These are phyloP conservation scores for Scaptodrosophila lebanonensis DNA, from an alignment of 1,140 invertebrate genomes.

Conservation along the genomic window DNA sequence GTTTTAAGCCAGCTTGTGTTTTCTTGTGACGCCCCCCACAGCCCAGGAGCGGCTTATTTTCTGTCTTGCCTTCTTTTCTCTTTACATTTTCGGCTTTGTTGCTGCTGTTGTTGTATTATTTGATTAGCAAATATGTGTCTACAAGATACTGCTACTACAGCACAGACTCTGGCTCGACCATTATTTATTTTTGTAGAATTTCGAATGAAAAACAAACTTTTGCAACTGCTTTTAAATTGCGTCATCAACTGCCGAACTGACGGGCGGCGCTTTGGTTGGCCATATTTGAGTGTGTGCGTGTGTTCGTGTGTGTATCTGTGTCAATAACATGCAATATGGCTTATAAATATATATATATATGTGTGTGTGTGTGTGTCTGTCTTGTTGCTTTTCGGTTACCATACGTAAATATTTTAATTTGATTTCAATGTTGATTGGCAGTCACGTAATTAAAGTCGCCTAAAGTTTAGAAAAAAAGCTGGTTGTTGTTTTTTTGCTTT, in stretches of 20 bases:
- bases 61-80: conserved; percentile 27
- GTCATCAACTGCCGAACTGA: conserved; percentile 32
- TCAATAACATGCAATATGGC: conserved; percentile 31
- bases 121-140: conserved; percentile 30
- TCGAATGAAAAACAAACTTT: conserved; percentile 36
- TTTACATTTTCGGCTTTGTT: too few species aligned
- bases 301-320: conserved; percentile 44
- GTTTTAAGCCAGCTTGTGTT: too few species aligned
- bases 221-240: conserved; percentile 58
- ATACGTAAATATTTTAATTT: too few species aligned
- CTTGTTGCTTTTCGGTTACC: too few species aligned
- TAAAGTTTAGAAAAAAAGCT: conserved; percentile 45
- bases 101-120: too few species aligned
- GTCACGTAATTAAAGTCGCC: conserved; percentile 69
- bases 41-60: too few species aligned
- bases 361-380: too few species aligned
- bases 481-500: conserved; percentile 25
- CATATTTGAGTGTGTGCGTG: conserved; percentile 38
- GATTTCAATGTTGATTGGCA: conserved; percentile 57
- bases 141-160: conserved; percentile 39
- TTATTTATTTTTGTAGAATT: conserved; percentile 47
- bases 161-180: conserved; percentile 12
- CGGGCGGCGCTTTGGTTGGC: conserved; percentile 19
- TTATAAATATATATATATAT: conserved; percentile 60
- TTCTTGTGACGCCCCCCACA: too few species aligned